These are phyloP conservation scores for Mamestra configurata DNA, from an alignment of 1,140 invertebrate genomes.

Conservation along the genomic window DNA sequence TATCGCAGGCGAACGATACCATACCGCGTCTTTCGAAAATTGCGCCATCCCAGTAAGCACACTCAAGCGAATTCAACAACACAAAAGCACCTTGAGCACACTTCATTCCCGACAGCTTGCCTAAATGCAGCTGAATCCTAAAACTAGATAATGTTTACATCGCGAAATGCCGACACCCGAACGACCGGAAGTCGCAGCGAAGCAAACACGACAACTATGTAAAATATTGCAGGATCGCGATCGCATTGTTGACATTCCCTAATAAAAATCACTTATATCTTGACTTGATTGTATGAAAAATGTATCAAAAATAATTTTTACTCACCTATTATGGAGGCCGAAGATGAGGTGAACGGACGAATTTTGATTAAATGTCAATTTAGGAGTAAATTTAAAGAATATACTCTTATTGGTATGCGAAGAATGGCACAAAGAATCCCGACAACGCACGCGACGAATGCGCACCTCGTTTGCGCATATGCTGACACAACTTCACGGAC, in stretches of 20 bases:
- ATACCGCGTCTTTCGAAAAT: slow-evolving; percentile 88
- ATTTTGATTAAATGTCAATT: slow-evolving; percentile 89
- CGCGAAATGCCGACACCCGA: slow-evolving; percentile 87
- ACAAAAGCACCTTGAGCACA: slow-evolving; percentile 87
- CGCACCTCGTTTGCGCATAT: slow-evolving; percentile 94
- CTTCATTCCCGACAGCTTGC: slow-evolving; percentile 81
- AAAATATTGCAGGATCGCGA: slow-evolving; percentile 93
- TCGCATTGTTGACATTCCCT: slow-evolving; percentile 92
- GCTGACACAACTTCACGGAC: slow-evolving; percentile 91
- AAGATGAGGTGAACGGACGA: slow-evolving; percentile 89
- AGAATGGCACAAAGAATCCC: slow-evolving; percentile 98
- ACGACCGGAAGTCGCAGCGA: slow-evolving; percentile 89
- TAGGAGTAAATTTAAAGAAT: slow-evolving; percentile 92
- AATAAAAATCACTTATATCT: slow-evolving; percentile 89
- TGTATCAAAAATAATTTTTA: slow-evolving; percentile 87
- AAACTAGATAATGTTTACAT: slow-evolving; percentile 88
- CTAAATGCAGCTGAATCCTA: slow-evolving; percentile 78
- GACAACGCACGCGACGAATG: slow-evolving; percentile 95
- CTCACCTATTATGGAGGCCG: slow-evolving; percentile 91
- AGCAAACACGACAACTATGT: slow-evolving; percentile 93
- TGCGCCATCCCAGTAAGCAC: slow-evolving; percentile 87
- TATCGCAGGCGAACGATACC: slow-evolving; percentile 86
- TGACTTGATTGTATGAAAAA: slow-evolving; percentile 88
- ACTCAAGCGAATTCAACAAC: slow-evolving; percentile 86
- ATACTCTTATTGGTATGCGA: slow-evolving; percentile 96